A percentile compares a stretch with the other conserved stretches of the same genome.
Conservation (phyloP, 2,113 vertebrate species). For the Malurus alboscapulatus region DNA sequence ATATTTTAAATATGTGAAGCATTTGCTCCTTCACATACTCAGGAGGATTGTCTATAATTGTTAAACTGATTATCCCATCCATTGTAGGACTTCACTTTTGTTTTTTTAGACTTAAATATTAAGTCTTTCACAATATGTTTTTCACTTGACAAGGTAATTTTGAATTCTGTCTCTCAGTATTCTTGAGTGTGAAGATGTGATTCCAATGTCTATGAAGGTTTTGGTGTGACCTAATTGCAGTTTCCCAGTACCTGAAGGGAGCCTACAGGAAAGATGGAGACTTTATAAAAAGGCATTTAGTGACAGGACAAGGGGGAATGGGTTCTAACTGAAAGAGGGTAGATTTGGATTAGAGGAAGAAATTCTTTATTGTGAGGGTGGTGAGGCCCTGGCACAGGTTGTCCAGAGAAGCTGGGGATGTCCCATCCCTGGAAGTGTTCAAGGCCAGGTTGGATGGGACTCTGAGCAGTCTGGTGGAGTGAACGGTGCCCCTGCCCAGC, state of each 20-base stretch:
- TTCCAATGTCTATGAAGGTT: neutral
- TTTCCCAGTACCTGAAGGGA: neutral
- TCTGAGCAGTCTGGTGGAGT: neutral
- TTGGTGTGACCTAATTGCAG: neutral
- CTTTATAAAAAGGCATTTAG: neutral
- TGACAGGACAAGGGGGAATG: neutral
- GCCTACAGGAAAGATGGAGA: neutral
- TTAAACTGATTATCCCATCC: neutral
- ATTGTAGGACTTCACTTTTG: neutral
- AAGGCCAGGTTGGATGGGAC: neutral
- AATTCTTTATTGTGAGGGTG: neutral
- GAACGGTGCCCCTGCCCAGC: neutral
- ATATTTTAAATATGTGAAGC: neutral
- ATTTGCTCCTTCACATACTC: neutral
- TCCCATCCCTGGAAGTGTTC: neutral
- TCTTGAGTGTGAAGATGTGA: neutral
- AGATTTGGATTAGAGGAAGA: neutral
- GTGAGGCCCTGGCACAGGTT: fast-evolving
- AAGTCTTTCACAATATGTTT: fast-evolving
- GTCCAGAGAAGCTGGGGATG: neutral
- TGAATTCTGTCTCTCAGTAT: neutral
- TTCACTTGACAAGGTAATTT: neutral
- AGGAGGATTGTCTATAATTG: neutral
- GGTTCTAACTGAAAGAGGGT: neutral
- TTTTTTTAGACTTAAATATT: neutral